Evolutionary conservation across 2,797 vertebrate species (phyloP), one percentile per base, ranked within the genome.

Genomic region (Perodicticus potto): DNA sequence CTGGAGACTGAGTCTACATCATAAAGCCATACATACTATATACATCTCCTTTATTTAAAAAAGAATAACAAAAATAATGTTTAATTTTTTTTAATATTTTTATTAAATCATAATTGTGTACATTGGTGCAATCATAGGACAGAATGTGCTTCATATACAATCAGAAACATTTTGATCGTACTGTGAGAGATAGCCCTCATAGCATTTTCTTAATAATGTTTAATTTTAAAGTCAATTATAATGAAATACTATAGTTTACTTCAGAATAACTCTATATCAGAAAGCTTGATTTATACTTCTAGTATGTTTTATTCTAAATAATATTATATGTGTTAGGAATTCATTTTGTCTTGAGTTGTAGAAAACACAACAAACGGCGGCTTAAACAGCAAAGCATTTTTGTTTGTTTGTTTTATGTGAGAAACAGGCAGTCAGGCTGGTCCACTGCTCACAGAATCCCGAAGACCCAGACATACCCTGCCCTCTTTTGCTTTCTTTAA

Each of bases 241-340:
- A 73, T 77, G 23, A 92, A 76, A 87, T 87, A 49, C 49, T 49
- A 49, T 49, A 27, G 59, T 81, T 92, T 85, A 83, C 84, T 74
- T 77, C 27, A 88, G 43, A 76, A 86, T 84, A 69, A 59, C 1
- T 49, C 57, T 83, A 43, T 34, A 67, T n/a, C 16, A 65, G 34
- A 86, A 95, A 95, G 12, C 57, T 80, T 73, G 45, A 49, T 93
- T 94, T 93, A 77, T 77, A 22, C 45, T 89, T 96, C 3, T 3
- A 67, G 1, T 73, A 59, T 27, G 9, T 53, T 69, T 80, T 70
- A 45, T 93, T 34, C 22, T 87, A 73, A 81, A 70, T 94, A 61
- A 63, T 57, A 77, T 27, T 74, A 22, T 63, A 19, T 82, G 37
- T 74, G 40, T 89, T 77, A 90, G 29, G 32, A 45, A 32, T 32